Evolutionary conservation across 2,888 invertebrate genomes (phyloP).

Genomic region (Ecdyonurus torrentis): DNA sequence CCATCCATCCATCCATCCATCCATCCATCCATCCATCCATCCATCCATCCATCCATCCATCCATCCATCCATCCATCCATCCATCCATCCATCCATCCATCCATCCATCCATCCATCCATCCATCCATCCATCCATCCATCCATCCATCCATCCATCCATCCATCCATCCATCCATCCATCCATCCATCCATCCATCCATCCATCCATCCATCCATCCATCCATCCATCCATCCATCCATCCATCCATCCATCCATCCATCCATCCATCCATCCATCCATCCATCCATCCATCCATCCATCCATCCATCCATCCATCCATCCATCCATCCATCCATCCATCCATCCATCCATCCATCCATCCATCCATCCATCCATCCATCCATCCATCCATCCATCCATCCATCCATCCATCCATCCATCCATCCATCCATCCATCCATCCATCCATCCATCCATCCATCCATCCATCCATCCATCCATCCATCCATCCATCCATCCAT

Average conservation of each 20-base stretch:
- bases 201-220: not conserved
- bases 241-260: not conserved
- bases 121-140: not conserved
- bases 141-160: not conserved
- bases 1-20: not conserved
- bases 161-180: not conserved
- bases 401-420: not conserved
- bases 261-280: not conserved
- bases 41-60: not conserved
- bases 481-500: not conserved
- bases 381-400: not conserved
- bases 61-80: not conserved
- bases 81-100: not conserved
- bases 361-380: not conserved
- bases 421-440: not conserved
- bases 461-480: not conserved
- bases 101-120: not conserved
- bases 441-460: not conserved
- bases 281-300: not conserved
- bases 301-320: not conserved
- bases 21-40: not conserved
- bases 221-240: not conserved
- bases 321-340: not conserved
- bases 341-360: not conserved
- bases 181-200: not conserved